phyloP scores from a whole-genome alignment of 2,888 invertebrate species.

The Ischnura elegans region DNA sequence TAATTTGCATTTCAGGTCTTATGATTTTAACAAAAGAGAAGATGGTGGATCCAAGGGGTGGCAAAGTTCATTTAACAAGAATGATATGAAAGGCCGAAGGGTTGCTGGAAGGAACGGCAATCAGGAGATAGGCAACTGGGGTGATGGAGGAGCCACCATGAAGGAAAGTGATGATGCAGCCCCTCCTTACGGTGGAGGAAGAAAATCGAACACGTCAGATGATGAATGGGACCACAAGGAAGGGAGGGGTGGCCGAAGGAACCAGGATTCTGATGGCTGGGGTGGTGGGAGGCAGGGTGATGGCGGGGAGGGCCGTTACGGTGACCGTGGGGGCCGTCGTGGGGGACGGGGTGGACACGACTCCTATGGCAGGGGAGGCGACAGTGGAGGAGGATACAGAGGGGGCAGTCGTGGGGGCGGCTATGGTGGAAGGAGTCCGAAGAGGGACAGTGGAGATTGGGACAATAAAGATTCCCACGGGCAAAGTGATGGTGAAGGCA shows the following conservation, averaged over 20 bases:
- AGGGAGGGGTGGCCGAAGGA: not conserved
- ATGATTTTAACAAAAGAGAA: not conserved
- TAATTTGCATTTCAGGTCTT: not conserved
- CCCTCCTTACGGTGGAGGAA: not conserved
- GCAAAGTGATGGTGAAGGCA: not conserved
- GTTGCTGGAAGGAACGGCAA: constrained; percentile 9
- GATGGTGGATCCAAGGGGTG: not conserved
- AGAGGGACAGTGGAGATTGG: not conserved
- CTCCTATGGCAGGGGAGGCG: not conserved
- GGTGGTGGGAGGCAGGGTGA: not conserved
- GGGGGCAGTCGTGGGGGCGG: not conserved
- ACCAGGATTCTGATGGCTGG: not conserved
- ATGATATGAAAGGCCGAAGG: not conserved
- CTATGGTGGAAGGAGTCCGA: not conserved
- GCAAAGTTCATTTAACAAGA: not conserved
- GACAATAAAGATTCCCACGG: not conserved
- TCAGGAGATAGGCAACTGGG: constrained; percentile 28
- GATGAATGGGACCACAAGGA: not conserved
- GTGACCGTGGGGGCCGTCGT: not conserved
- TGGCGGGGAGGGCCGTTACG: not conserved
- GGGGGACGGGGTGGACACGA: not conserved
- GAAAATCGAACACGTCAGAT: not conserved
- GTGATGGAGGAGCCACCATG: not conserved
- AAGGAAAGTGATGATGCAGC: not conserved
- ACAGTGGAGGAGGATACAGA: not conserved